Percentiles rank a stretch among this genome's conserved stretches.
Evolutionary conservation across 1,140 invertebrate genomes (phyloP).

Genomic region (Drosophila asahinai): DNA sequence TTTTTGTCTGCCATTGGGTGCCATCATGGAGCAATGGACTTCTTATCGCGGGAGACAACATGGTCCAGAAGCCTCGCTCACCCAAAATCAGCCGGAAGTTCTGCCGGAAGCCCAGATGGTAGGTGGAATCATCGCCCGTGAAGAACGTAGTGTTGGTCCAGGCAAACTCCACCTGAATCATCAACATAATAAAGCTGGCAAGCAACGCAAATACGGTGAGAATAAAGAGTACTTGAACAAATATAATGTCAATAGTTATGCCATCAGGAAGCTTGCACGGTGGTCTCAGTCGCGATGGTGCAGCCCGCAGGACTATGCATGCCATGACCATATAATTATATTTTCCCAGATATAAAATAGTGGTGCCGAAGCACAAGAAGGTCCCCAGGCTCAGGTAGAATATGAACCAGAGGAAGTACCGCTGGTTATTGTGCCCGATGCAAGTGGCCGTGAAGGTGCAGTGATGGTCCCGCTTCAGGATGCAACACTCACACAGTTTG

Average conservation of each 20-base stretch:
- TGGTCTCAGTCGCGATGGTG: too few species aligned
- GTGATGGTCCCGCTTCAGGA: constrained; percentile 97
- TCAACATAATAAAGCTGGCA: background rate
- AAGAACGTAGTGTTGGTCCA: background rate
- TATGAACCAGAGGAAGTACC: constrained; percentile 94
- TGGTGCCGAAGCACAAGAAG: constrained; percentile 88
- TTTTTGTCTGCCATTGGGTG: background rate
- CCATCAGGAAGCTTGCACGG: too few species aligned
- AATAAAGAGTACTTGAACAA: background rate
- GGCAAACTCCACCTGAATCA: constrained; percentile 15
- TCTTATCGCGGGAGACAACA: background rate
- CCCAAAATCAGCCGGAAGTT: constrained; percentile 8
- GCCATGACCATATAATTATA: background rate
- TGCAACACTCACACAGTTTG: constrained; percentile 90
- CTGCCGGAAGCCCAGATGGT: background rate
- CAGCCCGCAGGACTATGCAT: too few species aligned
- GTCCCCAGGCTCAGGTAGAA: constrained; percentile 91
- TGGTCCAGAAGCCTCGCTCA: constrained; percentile 7
- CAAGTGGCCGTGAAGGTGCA: constrained; percentile 96
- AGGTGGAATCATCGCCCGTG: background rate
- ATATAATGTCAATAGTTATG: too few species aligned
- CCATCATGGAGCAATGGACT: constrained; percentile 16
- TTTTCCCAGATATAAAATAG: constrained; percentile 88
- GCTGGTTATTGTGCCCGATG: constrained; percentile 94
- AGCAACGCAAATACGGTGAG: background rate